Evolutionary conservation across 1,140 invertebrate species (phyloP).

Genomic region (Drosophila ananassae): DNA sequence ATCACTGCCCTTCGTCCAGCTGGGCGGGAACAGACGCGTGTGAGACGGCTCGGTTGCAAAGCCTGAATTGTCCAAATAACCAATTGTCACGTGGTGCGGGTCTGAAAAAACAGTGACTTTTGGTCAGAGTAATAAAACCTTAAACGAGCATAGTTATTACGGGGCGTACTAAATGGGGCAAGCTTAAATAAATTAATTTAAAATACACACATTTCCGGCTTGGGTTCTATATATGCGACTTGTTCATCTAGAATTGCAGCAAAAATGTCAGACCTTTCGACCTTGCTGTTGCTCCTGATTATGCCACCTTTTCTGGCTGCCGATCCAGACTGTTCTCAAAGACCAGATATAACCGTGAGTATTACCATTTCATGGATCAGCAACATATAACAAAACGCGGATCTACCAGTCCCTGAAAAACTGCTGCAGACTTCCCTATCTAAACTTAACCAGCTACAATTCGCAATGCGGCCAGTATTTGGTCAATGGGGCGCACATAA

Average conservation of each 20-base stretch:
- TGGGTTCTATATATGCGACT: conserved; percentile 10
- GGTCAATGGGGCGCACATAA: conserved; percentile 23
- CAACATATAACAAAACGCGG: neutral
- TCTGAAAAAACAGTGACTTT: neutral
- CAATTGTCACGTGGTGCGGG: conserved; percentile 17
- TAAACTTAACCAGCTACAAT: conserved; percentile 19
- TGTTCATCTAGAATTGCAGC: neutral
- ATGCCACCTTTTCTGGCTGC: conserved; percentile 2
- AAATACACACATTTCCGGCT: conserved; percentile 10
- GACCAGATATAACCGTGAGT: conserved; percentile 40
- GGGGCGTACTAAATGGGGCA: conserved; percentile 19
- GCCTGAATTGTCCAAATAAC: conserved; percentile 37
- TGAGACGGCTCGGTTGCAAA: conserved; percentile 34
- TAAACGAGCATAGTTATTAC: conserved; percentile 1
- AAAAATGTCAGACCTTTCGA: conserved; percentile 26
- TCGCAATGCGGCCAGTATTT: conserved; percentile 38
- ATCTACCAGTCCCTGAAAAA: conserved; percentile 31
- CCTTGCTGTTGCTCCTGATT: conserved; percentile 2
- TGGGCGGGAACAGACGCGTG: conserved; percentile 44
- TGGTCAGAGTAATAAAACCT: conserved; percentile 14
- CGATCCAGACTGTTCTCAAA: conserved; percentile 18
- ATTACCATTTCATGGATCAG: neutral
- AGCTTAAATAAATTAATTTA: conserved; percentile 10
- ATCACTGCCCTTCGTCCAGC: conserved; percentile 48
- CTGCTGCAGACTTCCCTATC: conserved; percentile 33